Percentiles rank a stretch among this genome's conserved stretches.
Conservation (phyloP, 2,888 invertebrate genomes). For the Tholera decimalis region DNA sequence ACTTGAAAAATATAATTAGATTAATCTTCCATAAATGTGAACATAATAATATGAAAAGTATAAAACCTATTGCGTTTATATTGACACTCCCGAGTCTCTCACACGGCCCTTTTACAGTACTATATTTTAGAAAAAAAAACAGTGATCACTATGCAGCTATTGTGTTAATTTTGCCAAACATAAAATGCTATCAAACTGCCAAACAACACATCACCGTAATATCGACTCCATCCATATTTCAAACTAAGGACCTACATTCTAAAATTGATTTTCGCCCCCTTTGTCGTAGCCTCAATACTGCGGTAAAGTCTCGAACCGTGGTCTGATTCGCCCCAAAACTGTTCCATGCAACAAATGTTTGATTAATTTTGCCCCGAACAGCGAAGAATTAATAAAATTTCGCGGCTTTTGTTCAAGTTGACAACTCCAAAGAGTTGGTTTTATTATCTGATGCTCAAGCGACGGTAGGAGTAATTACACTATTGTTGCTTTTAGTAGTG, state of each 20-base stretch:
- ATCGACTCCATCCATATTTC: not conserved
- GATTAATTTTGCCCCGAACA: constrained; percentile 59
- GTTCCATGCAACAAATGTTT: constrained; percentile 44
- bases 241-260: not conserved
- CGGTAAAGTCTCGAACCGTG: not conserved
- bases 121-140: too few relatives aligned
- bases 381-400: constrained; percentile 54
- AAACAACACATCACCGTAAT: not conserved
- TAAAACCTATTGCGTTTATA: too few relatives aligned
- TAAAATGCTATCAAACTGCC: too few relatives aligned
- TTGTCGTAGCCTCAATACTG: not conserved
- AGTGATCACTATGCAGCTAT: too few relatives aligned
- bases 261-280: not conserved
- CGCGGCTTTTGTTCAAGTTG: constrained; percentile 50
- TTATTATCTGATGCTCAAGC: constrained; percentile 38
- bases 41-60: too few relatives aligned
- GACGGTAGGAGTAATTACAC: constrained; percentile 37
- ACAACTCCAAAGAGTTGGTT: constrained; percentile 32
- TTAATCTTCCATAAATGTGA: too few relatives aligned
- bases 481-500: constrained; percentile 26
- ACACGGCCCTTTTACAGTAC: too few relatives aligned
- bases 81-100: too few relatives aligned
- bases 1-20: too few relatives aligned
- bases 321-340: constrained; percentile 24
- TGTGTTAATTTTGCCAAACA: too few relatives aligned